A percentile compares a stretch with the other conserved stretches of the same genome.
phyloP scores from a whole-genome alignment of 2,797 vertebrate species.

The Darevskia mixta region DNA sequence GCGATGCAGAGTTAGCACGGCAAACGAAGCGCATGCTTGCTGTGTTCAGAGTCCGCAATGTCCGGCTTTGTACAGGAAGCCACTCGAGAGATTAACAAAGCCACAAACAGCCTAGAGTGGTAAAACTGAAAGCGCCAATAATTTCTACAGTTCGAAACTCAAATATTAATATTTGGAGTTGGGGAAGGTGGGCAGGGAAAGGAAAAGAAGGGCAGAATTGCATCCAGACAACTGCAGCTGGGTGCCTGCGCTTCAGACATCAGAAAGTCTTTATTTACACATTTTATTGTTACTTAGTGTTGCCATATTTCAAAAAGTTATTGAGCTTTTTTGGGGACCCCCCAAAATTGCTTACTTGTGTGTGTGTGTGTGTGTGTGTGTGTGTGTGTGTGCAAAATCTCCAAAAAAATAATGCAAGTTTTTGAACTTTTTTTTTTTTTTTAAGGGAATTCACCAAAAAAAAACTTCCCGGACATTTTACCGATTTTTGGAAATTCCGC shows the following conservation, averaged over 20 bases:
- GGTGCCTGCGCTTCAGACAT: not conserved
- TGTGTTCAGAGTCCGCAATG: no score
- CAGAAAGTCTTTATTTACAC: not conserved
- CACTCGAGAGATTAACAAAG: not conserved
- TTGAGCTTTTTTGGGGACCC: no score
- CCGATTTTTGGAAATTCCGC: no score
- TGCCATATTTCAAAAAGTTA: no score
- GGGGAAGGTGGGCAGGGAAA: not conserved
- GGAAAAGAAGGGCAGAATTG: not conserved
- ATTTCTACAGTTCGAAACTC: not conserved
- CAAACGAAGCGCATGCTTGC: not conserved
- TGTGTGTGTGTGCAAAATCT: no score
- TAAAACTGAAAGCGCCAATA: not conserved
- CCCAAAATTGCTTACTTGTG: no score
- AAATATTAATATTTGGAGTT: not conserved
- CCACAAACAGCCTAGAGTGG: not conserved
- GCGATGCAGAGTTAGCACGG: not conserved
- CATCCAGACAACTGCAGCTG: rapidly evolving
- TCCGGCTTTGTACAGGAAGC: not conserved
- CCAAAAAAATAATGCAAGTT: no score
- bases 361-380: no score
- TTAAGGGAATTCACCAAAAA: no score
- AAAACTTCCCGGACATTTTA: no score
- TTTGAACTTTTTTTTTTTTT: no score
- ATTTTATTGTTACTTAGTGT: no score